Percentiles rank a stretch among this genome's conserved stretches.
Conservation (phyloP, 2,113 vertebrate species). For the Apeltes quadracus region DNA sequence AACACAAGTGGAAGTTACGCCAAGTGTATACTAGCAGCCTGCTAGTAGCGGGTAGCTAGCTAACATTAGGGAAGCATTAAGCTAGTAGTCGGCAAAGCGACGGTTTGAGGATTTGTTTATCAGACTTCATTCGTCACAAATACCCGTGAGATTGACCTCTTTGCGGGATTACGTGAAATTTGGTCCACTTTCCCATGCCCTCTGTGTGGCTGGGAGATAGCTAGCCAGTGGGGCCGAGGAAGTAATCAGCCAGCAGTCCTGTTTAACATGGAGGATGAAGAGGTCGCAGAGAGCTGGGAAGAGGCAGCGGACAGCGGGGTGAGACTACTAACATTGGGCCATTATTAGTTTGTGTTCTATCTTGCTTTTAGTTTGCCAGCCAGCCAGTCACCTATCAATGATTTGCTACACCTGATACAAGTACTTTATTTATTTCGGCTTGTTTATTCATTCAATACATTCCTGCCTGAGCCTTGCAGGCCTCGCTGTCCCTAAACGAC, state of each 20-base stretch:
- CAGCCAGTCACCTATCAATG: not conserved
- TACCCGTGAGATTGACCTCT: not conserved
- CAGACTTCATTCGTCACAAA: not conserved
- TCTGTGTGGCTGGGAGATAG: conserved; percentile 12
- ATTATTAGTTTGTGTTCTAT: not conserved
- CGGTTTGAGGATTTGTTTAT: not conserved
- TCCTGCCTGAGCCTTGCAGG: conserved; percentile 22
- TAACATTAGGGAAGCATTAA: not conserved
- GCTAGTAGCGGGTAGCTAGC: conserved; percentile 26
- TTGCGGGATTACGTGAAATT: not conserved
- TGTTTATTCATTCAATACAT: conserved; percentile 8
- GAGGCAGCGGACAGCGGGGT: conserved; percentile 94
- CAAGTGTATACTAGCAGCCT: too few species aligned
- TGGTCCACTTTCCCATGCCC: not conserved
- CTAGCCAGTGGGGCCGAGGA: conserved; percentile 38
- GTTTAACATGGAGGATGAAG: conserved; percentile 93
- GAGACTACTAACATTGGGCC: conserved; percentile 49
- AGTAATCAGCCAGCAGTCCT: conserved; percentile 29
- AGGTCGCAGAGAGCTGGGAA: conserved; percentile 94
- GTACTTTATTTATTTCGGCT: not conserved
- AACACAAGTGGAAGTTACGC: conserved; percentile 22
- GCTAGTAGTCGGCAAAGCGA: conserved; percentile 39
- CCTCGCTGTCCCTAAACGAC: conserved; percentile 16
- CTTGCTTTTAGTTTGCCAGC: not conserved
- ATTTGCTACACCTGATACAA: not conserved